Conservation (phyloP, 2,797 vertebrate genomes). For the Fistularia tabacaria region DNA sequence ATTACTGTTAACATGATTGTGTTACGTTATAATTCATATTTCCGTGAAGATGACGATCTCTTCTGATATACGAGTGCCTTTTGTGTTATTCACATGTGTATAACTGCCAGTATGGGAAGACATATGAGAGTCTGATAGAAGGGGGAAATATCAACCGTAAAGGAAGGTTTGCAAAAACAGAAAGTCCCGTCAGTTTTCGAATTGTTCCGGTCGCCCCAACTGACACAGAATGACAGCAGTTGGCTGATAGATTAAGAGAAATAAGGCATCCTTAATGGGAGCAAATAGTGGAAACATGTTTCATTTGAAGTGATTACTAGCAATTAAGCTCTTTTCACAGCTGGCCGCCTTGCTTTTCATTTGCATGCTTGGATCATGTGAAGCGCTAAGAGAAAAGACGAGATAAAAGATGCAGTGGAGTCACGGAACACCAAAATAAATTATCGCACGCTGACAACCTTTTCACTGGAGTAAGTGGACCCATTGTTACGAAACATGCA, state of each 20-base stretch:
- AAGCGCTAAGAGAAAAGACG: slow-evolving; percentile 48
- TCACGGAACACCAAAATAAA: slow-evolving; percentile 54
- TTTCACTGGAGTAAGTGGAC: slow-evolving; percentile 16
- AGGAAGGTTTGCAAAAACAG: slow-evolving; percentile 7
- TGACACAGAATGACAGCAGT: slow-evolving; percentile 64
- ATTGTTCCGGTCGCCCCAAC: slow-evolving; percentile 56
- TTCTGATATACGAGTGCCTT: neutral
- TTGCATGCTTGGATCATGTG: slow-evolving; percentile 64
- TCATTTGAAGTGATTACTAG: slow-evolving; percentile 77
- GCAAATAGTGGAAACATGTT: slow-evolving; percentile 78
- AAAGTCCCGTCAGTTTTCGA: slow-evolving; percentile 33
- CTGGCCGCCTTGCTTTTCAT: slow-evolving; percentile 73
- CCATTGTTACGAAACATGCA: slow-evolving; percentile 20
- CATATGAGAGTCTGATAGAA: slow-evolving; percentile 2
- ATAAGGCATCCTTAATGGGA: slow-evolving; percentile 74
- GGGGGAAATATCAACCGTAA: slow-evolving; percentile 5
- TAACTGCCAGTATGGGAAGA: slow-evolving; percentile 6
- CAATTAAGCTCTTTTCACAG: slow-evolving; percentile 81
- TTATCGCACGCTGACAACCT: slow-evolving; percentile 37
- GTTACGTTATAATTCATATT: too few species aligned
- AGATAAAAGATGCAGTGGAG: slow-evolving; percentile 37
- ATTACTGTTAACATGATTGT: too few species aligned
- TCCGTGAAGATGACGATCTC: too few species aligned
- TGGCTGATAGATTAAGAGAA: slow-evolving; percentile 67
- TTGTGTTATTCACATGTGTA: neutral